Percentiles rank a stretch among this genome's conserved stretches.
These are phyloP conservation scores for Tipula lateralis DNA, from an alignment of 2,888 invertebrate genomes.

Conservation along the genomic window DNA sequence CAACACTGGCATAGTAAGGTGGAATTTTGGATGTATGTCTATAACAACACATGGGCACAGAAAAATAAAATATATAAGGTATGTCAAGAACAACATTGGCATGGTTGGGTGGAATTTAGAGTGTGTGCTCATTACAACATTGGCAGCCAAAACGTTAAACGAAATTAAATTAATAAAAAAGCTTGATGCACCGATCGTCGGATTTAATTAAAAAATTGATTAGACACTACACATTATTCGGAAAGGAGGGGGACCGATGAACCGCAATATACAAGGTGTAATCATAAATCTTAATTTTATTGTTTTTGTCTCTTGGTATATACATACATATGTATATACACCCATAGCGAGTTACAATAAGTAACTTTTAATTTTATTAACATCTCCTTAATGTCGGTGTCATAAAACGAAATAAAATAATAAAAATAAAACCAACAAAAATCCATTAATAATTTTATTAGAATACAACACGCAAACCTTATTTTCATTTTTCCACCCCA, in stretches of 20 bases:
- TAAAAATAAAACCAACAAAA: not conserved
- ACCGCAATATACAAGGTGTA: not conserved
- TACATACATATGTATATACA: not conserved
- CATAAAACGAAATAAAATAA: not conserved
- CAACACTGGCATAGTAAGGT: no score
- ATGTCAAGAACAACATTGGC: no score
- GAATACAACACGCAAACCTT: not conserved
- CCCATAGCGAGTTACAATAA: not conserved
- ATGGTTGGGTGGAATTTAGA: no score
- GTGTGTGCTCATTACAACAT: no score
- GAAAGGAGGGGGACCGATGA: not conserved
- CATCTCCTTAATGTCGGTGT: not conserved
- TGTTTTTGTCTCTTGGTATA: not conserved
- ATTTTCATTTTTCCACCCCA: not conserved
- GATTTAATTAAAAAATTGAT: not conserved
- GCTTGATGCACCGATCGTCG: no score
- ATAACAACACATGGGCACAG: no score
- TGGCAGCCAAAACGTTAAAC: no score
- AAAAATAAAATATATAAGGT: no score
- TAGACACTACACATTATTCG: not conserved
- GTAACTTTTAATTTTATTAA: constrained; percentile 3
- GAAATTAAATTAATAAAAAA: no score
- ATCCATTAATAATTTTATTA: not conserved
- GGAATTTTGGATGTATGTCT: no score
- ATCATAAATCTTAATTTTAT: not conserved